Evolutionary conservation across 2,888 invertebrate species (phyloP).

Genomic region (Drosophila formosana): DNA sequence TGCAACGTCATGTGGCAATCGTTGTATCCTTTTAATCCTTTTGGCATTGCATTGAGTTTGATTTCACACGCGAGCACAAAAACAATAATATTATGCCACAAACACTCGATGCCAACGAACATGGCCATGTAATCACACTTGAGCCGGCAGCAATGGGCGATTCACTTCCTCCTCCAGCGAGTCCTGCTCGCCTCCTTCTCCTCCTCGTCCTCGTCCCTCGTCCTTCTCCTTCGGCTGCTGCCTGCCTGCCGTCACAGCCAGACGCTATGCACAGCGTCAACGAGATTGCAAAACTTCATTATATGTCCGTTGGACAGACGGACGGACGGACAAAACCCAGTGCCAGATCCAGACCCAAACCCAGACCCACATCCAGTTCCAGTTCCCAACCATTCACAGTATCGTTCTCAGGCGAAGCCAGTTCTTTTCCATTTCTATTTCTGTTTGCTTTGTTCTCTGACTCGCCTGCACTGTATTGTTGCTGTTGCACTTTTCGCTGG

Average conservation of each 20-base stretch:
- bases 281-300: constrained; percentile 79
- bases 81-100: constrained; percentile 82
- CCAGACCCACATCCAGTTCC: background rate
- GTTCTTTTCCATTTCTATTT: constrained; percentile 72
- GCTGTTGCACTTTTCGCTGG: constrained; percentile 52
- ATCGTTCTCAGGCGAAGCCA: constrained; percentile 20
- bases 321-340: constrained; percentile 3
- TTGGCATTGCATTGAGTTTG: constrained; percentile 78
- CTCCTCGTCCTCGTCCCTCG: background rate
- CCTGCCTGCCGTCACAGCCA: constrained; percentile 46
- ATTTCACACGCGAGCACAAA: constrained; percentile 80
- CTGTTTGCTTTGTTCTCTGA: constrained; percentile 69
- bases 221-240: constrained; percentile 1
- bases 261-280: constrained; percentile 54
- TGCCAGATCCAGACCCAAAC: constrained; percentile 12
- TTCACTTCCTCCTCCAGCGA: constrained; percentile 1
- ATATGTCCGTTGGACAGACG: constrained; percentile 59
- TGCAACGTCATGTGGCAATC: constrained; percentile 56
- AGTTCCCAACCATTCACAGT: background rate
- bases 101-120: constrained; percentile 75
- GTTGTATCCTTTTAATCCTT: constrained; percentile 78
- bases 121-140: constrained; percentile 80
- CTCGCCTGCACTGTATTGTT: constrained; percentile 23
- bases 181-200: constrained; percentile 16
- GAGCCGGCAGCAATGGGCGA: constrained; percentile 66